Percentiles rank a stretch among this genome's conserved stretches.
These are phyloP conservation scores for Papilio helenus DNA, from an alignment of 1,140 invertebrate genomes.

Conservation along the genomic window DNA sequence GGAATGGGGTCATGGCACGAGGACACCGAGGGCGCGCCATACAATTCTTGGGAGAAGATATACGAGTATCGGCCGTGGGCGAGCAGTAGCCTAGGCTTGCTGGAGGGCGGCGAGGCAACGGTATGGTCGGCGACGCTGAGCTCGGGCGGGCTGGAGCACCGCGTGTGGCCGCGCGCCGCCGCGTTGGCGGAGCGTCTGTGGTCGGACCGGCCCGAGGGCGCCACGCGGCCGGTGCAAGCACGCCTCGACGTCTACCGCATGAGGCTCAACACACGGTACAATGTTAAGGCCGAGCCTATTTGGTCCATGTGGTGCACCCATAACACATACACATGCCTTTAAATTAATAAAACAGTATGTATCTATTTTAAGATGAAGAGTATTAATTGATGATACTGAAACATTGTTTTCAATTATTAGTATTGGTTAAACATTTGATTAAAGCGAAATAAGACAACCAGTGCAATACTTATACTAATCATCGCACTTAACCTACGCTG, in stretches of 20 bases:
- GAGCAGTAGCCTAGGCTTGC: constrained; percentile 57
- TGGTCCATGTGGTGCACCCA: constrained; percentile 89
- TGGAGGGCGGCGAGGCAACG: constrained; percentile 87
- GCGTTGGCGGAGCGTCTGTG: constrained; percentile 86
- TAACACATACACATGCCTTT: constrained; percentile 78
- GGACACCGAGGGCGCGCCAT: constrained; percentile 87
- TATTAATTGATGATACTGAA: constrained; percentile 1
- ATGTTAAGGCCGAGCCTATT: constrained; percentile 85
- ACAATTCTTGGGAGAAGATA: constrained; percentile 90
- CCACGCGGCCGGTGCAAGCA: constrained; percentile 83
- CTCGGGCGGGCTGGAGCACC: constrained; percentile 83
- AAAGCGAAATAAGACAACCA: background rate
- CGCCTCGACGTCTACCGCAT: constrained; percentile 86
- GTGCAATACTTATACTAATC: background rate
- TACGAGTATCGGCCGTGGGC: constrained; percentile 90
- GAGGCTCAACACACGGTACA: constrained; percentile 83
- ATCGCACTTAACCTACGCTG: background rate
- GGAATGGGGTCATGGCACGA: constrained; percentile 90
- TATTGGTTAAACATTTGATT: background rate
- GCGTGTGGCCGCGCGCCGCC: constrained; percentile 87
- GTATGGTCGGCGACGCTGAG: constrained; percentile 87
- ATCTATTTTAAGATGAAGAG: constrained; percentile 15
- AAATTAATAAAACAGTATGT: background rate
- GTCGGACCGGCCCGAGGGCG: constrained; percentile 66
- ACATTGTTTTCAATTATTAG: background rate